Conservation (phyloP, 2,113 vertebrate genomes). For the Rousettus leschenaultii region DNA sequence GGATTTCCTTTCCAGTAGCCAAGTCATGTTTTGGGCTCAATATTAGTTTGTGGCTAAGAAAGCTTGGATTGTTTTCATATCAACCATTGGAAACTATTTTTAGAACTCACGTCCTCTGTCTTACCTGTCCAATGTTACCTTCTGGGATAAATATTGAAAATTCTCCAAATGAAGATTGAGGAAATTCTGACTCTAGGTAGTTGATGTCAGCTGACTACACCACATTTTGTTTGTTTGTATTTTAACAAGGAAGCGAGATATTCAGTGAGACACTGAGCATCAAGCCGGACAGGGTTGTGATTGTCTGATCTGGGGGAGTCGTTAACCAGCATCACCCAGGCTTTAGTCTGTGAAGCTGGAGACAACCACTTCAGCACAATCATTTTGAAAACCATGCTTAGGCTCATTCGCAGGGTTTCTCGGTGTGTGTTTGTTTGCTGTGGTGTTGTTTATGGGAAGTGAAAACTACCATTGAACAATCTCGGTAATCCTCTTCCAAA, state of each 20-base stretch:
- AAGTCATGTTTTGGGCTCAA: neutral
- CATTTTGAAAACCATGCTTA: neutral
- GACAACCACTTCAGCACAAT: neutral
- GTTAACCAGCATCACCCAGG: neutral
- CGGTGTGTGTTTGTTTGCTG: neutral
- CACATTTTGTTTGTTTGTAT: neutral
- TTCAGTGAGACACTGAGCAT: neutral
- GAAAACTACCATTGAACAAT: neutral
- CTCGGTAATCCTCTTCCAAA: neutral
- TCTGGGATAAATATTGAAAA: constrained; percentile 16
- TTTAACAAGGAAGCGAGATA: neutral
- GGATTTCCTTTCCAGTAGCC: neutral
- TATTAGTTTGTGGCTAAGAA: constrained; percentile 1
- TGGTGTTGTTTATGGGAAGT: neutral
- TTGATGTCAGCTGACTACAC: neutral
- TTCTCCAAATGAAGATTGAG: neutral
- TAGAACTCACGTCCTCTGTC: constrained; percentile 24
- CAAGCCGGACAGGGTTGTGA: neutral
- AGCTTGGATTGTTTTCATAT: neutral
- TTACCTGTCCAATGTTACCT: constrained; percentile 22
- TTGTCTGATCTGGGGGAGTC: neutral
- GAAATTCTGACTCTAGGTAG: neutral
- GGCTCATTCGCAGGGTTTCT: neutral
- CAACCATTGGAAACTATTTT: constrained; percentile 36
- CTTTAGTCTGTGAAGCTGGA: neutral